phyloP scores from a whole-genome alignment of 2,888 invertebrate genomes.

The Anodontia alba region DNA sequence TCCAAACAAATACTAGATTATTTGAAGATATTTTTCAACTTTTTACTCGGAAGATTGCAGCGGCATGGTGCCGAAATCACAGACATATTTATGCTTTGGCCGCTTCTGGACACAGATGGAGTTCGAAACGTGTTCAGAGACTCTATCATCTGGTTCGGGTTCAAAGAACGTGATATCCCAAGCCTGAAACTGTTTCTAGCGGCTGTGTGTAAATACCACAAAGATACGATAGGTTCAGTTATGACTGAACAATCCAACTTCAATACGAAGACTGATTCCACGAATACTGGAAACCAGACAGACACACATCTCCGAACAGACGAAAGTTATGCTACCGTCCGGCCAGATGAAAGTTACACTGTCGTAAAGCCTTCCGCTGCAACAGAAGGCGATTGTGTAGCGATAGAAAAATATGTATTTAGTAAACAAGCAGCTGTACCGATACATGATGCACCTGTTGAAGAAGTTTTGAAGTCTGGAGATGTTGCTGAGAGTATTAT shows the following conservation, averaged over 20 bases:
- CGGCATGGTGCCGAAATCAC: constrained; percentile 36
- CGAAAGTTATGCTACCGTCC: too few relatives aligned
- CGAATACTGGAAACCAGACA: too few relatives aligned
- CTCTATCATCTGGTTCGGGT: constrained; percentile 42
- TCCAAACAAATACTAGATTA: constrained; percentile 43
- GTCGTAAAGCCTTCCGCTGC: not conserved
- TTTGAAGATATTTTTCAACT: constrained; percentile 57
- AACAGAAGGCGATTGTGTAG: not conserved
- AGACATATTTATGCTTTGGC: constrained; percentile 59
- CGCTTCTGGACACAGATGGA: constrained; percentile 46
- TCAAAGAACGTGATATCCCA: constrained; percentile 31
- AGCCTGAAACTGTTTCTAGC: constrained; percentile 38
- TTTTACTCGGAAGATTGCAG: constrained; percentile 50
- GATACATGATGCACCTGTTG: not conserved
- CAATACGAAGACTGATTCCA: too few relatives aligned
- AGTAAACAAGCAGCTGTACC: not conserved
- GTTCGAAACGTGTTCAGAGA: constrained; percentile 32
- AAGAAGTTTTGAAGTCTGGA: not conserved
- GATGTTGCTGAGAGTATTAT: not conserved
- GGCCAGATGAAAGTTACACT: too few relatives aligned
- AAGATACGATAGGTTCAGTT: not conserved
- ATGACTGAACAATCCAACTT: not conserved
- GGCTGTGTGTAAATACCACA: constrained; percentile 39
- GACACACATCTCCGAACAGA: not conserved
- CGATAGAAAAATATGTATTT: not conserved